These are phyloP conservation scores for Saxicola maurus DNA, from an alignment of 2,797 vertebrate species.

Conservation along the genomic window DNA sequence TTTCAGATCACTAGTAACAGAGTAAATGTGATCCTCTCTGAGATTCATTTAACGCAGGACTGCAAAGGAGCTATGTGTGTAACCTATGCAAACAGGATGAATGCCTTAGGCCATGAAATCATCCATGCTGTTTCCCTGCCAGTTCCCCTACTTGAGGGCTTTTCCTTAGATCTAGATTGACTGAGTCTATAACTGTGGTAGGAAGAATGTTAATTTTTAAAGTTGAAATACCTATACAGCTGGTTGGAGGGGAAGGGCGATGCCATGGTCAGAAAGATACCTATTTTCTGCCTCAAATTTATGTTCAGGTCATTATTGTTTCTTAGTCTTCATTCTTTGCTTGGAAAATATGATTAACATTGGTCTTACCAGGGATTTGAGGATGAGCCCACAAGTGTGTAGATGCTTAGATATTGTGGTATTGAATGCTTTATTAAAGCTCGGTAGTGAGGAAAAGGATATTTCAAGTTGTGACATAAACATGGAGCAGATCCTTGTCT, in stretches of 20 bases:
- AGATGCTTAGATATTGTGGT: background rate
- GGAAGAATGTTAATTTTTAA: background rate
- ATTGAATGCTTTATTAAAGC: background rate
- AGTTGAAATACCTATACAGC: background rate
- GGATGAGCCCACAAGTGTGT: background rate
- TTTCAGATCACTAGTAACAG: background rate
- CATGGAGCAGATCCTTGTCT: background rate
- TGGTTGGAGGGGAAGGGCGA: background rate
- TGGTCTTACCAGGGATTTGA: background rate
- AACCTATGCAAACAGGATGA: background rate
- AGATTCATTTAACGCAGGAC: background rate
- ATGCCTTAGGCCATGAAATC: background rate
- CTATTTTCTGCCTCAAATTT: background rate
- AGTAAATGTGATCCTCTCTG: background rate
- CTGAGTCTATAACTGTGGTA: background rate
- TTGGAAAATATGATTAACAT: background rate
- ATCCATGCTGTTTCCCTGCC: background rate
- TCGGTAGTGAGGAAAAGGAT: fast-evolving
- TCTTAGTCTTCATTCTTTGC: background rate
- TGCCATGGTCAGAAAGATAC: background rate
- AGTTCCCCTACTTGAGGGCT: background rate
- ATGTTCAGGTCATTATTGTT: background rate
- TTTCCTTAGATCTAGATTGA: background rate
- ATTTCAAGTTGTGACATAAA: background rate
- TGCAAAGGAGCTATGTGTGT: background rate